Base-by-base conservation (phyloP, 2,113 vertebrate species). In the Zapus hudsonius region DNA sequence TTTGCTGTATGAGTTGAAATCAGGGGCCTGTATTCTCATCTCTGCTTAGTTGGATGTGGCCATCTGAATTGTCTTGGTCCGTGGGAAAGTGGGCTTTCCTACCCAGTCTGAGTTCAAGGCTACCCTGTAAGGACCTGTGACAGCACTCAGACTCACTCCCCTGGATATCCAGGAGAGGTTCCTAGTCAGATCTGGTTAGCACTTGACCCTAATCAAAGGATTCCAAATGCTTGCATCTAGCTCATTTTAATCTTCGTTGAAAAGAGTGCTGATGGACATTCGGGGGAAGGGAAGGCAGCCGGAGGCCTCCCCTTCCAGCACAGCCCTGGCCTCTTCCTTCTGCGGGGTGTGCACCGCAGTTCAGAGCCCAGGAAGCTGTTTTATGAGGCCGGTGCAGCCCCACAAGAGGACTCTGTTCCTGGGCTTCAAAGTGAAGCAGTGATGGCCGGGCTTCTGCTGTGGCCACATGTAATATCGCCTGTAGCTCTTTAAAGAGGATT, bases 401-500 rank as follows among this genome's bases (percentile, higher is more conserved):
- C 97, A 98, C 98, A 98, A 97, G 97, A 97, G 97, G 97, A 96
- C 96, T 88, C 97, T 98, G 97, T 98, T 98, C 97, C 93, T 94
- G 93, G 91, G 94, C 97, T 98, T 98, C 98, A 98, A 98, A 98
- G 98, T 95, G 94, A 96, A 92, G 95, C 96, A 93, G 96, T 87
- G 44, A 17, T 87, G 97, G 97, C 96, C 74, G 13, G 87, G 90
- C 96, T n/a, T 44, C 97, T 94, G 96, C 97, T 97, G 95, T 95
- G 97, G 96, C 97, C 97, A 97, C 97, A 98, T 97, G 97, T 98
- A 97, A 98, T 95, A 93, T 96, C 96, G 98, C 98, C 98, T 97
- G 97, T 97, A 98, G 97, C 97, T 98, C 97, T 98, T 98, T 98
- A 97, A 97, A 98, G 98, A 98, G 98, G 98, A 98, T 98, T 98